Evolutionary conservation across 2,888 invertebrate species (phyloP).

Genomic region (Saturnia japonica): DNA sequence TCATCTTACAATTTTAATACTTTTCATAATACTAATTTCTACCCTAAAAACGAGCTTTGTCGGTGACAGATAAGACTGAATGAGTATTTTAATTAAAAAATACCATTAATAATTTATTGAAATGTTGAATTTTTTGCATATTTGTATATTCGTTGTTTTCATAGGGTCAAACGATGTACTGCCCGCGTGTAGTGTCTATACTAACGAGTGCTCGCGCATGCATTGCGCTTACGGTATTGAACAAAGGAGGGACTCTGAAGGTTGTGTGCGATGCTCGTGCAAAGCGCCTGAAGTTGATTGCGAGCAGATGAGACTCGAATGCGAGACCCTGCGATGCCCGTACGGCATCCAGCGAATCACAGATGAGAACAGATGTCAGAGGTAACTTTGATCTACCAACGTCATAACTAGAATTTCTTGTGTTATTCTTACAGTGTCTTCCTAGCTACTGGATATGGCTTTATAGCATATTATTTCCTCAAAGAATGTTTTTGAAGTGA

Average conservation of each 20-base stretch:
- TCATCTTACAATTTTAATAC: no score
- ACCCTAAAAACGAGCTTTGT: not conserved
- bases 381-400: slow-evolving; percentile 35
- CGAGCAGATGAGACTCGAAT: slow-evolving; percentile 82
- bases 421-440: no score
- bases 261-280: slow-evolving; percentile 86
- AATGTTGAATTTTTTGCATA: not conserved
- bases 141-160: not conserved
- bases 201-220: slow-evolving; percentile 83
- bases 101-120: not conserved
- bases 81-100: not conserved
- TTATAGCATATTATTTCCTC: no score
- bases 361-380: slow-evolving; percentile 55
- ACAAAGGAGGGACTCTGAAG: slow-evolving; percentile 66
- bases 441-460: no score
- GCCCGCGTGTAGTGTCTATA: slow-evolving; percentile 78
- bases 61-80: not conserved
- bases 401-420: not conserved
- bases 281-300: slow-evolving; percentile 71
- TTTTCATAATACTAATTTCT: no score
- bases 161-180: slow-evolving; percentile 47
- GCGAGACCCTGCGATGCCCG: slow-evolving; percentile 85
- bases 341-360: slow-evolving; percentile 83
- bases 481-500: no score
- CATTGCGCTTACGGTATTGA: slow-evolving; percentile 88